Evolutionary conservation across 2,888 invertebrate species (phyloP), one percentile per base, ranked within the genome.

Genomic region (Volucella zonaria): DNA sequence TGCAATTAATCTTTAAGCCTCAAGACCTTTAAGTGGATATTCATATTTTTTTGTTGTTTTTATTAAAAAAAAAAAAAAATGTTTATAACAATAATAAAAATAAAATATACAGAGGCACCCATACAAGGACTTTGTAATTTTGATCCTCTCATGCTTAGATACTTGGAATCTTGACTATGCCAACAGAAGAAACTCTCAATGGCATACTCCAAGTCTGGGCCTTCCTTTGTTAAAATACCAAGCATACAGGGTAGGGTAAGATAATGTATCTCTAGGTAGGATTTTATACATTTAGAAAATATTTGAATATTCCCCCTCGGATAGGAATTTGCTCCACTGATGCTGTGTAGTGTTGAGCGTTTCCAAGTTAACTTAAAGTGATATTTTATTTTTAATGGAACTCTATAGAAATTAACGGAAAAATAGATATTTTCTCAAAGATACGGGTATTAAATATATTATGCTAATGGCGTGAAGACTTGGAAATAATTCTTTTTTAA

Each of bases 21-120:
- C 8, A 12, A 68, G 8, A 9, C 12, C 10, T 43, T 66, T 11
- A 40, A 10, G 15, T 18, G 14, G 3, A 14, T 52, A 58, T 12
- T 6, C 18, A 54, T 15, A 62, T 31, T 10, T 43, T 14, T 64
- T 23, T 23, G 1, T 49, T 47, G 43, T 43, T 58, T 64, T 23
- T 45, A 49, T 58, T 42, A 66, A 73, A 51, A 45, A 73, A 66
- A 73, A 51, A 45, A 73, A 62, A 11, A 1, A 52, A 49, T 14
- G 23, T 10, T 59, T 52, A 62, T 12, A 0, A 23, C 31, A 68
- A 64, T 58, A 1, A 64, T 59, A 31, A 31, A 31, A 31, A 31
- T 31, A 31, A 31, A 31, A 31, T 31, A 6, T 31, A 31, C 6
- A 31, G 31, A 6, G 31, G 4, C 31, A 31, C 31, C 6, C 31